Evolutionary conservation across 1,140 invertebrate genomes (phyloP).

Genomic region (Battus philenor): DNA sequence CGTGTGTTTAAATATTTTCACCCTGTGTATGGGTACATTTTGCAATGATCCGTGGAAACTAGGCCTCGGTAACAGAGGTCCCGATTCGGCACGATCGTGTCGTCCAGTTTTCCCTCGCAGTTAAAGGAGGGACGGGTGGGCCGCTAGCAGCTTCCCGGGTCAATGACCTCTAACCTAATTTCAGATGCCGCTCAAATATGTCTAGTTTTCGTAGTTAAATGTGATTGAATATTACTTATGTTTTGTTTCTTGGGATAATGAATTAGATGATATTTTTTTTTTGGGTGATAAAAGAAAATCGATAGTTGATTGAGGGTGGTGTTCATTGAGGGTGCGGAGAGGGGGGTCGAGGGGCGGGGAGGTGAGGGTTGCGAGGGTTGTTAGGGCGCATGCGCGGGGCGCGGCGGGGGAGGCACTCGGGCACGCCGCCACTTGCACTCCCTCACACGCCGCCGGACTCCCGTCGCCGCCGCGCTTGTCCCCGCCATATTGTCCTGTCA

Average conservation of each 20-base stretch:
- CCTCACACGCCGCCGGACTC: conserved; percentile 53
- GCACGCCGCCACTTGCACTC: conserved; percentile 49
- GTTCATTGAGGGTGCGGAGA: conserved; percentile 56
- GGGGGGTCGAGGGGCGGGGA: conserved; percentile 28
- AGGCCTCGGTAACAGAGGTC: no score
- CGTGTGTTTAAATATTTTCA: no score
- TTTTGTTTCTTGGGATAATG: no score
- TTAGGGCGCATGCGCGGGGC: conserved; percentile 31
- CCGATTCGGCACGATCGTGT: no score
- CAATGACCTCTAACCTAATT: conserved; percentile 16
- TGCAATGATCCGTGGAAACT: no score
- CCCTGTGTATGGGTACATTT: no score
- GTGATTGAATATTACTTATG: no score
- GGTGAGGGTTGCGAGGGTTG: conserved; percentile 23
- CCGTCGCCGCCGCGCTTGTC: conserved; percentile 54
- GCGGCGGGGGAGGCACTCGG: conserved; percentile 35
- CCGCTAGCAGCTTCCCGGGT: conserved; percentile 9
- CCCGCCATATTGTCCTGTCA: conserved; percentile 95
- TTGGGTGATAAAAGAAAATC: conserved; percentile 44
- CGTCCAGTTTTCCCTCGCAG: no score
- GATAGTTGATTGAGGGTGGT: conserved; percentile 66
- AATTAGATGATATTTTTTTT: conserved; percentile 33
- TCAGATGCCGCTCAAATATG: no score
- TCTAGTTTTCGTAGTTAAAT: no score
- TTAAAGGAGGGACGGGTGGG: no score